Conservation (phyloP, 2,888 invertebrate species). For the Ceramica pisi region DNA sequence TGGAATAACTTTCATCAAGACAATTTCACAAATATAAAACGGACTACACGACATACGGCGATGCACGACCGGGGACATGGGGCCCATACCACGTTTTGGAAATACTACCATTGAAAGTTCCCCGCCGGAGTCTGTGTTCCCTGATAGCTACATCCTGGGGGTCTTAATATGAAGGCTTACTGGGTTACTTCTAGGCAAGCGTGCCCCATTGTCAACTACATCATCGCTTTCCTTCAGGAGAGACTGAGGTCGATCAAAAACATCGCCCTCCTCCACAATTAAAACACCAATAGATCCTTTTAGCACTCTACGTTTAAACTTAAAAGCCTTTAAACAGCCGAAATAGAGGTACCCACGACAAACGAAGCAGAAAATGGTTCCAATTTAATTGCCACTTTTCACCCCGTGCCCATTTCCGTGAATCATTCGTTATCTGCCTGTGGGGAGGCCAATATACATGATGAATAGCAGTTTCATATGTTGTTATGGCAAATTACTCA, state of each 20-base stretch:
- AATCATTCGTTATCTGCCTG: constrained; percentile 20
- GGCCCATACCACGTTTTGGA: neutral
- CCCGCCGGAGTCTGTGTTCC: too few relatives aligned
- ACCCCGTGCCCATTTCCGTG: constrained; percentile 6
- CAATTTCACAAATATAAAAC: too few relatives aligned
- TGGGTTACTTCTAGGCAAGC: too few relatives aligned
- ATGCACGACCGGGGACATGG: too few relatives aligned
- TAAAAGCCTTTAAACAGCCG: neutral
- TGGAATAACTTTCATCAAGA: neutral
- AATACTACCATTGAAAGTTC: too few relatives aligned
- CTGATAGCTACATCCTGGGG: too few relatives aligned
- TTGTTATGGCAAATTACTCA: constrained; percentile 42
- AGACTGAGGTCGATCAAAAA: too few relatives aligned
- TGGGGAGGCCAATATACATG: constrained; percentile 26
- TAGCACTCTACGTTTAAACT: neutral
- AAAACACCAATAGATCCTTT: neutral
- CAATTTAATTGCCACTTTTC: neutral
- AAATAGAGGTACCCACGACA: neutral
- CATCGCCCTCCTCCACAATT: neutral
- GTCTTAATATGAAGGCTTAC: too few relatives aligned
- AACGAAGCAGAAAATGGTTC: neutral
- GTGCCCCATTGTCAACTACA: too few relatives aligned
- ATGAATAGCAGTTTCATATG: constrained; percentile 36
- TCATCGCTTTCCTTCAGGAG: too few relatives aligned
- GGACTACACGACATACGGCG: too few relatives aligned